A percentile compares a stretch with the other conserved stretches of the same genome.
phyloP scores from a whole-genome alignment of 2,113 vertebrate species.

The Saccopteryx bilineata region DNA sequence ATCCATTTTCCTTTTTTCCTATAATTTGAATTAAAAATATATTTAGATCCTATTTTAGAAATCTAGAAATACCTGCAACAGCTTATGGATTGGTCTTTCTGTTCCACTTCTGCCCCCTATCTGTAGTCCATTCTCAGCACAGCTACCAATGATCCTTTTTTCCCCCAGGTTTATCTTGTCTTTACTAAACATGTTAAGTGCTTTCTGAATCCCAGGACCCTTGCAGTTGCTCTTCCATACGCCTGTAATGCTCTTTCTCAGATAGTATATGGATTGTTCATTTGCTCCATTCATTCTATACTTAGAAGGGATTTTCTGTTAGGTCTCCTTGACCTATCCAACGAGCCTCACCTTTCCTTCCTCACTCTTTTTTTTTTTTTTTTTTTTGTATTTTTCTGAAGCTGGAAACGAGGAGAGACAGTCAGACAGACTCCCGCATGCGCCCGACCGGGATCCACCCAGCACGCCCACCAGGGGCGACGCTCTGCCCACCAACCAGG shows the following conservation, averaged over 20 bases:
- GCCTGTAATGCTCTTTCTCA: not conserved
- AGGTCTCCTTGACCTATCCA: not conserved
- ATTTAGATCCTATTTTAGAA: constrained; percentile 1
- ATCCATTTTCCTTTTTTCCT: not conserved
- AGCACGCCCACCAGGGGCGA: too few relatives aligned
- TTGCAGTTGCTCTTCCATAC: not conserved
- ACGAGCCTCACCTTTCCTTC: not conserved
- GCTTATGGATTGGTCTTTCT: not conserved
- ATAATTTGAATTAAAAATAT: not conserved
- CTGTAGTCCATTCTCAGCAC: not conserved
- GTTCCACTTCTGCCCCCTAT: not conserved
- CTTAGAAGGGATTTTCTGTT: not conserved
- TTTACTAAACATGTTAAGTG: constrained; percentile 5
- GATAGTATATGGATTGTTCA: not conserved
- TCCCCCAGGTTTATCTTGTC: constrained; percentile 10
- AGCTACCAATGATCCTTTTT: not conserved
- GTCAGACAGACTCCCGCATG: too few relatives aligned
- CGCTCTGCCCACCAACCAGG: too few relatives aligned
- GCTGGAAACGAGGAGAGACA: too few relatives aligned
- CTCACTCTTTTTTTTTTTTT: not conserved
- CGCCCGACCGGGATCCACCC: too few relatives aligned
- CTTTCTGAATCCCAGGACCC: not conserved
- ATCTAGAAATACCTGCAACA: not conserved
- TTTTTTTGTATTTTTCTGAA: too few relatives aligned
- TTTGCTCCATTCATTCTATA: constrained; percentile 24